Conservation (phyloP, 1,140 invertebrate species). For the Drosophila setifemur region DNA sequence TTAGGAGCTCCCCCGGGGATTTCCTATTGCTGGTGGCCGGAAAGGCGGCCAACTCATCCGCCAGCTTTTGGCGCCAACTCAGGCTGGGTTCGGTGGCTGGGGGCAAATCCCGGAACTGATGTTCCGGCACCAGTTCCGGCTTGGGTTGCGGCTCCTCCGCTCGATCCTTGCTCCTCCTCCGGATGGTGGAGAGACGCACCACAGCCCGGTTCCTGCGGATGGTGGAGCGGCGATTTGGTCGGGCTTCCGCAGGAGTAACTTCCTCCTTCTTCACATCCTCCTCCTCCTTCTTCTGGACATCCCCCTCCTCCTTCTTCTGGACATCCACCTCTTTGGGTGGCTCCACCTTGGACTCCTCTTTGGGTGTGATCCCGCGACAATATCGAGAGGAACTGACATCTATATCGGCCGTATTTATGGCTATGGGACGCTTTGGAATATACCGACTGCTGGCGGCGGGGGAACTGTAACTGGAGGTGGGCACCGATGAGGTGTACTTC, state of each 20-base stretch:
- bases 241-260: neutral
- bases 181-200: conserved; percentile 87
- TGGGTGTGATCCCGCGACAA: conserved; percentile 72
- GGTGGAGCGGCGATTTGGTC: conserved; percentile 83
- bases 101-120: conserved; percentile 66
- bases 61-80: conserved; percentile 86
- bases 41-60: conserved; percentile 83
- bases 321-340: neutral
- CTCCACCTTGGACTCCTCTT: neutral
- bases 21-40: conserved; percentile 83
- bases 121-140: conserved; percentile 56
- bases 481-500: conserved; percentile 65
- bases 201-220: conserved; percentile 88
- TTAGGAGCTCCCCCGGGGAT: conserved; percentile 87
- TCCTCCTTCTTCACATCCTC: conserved; percentile 17
- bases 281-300: neutral
- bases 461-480: conserved; percentile 30
- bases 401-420: conserved; percentile 91
- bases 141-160: conserved; percentile 55
- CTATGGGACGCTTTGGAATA: conserved; percentile 85
- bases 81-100: conserved; percentile 59
- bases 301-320: too few species aligned
- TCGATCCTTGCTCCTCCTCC: conserved; percentile 84
- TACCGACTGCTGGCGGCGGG: conserved; percentile 71
- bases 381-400: conserved; percentile 88